phyloP scores from a whole-genome alignment of 2,888 invertebrate species.

The Drosophila macrospina region DNA sequence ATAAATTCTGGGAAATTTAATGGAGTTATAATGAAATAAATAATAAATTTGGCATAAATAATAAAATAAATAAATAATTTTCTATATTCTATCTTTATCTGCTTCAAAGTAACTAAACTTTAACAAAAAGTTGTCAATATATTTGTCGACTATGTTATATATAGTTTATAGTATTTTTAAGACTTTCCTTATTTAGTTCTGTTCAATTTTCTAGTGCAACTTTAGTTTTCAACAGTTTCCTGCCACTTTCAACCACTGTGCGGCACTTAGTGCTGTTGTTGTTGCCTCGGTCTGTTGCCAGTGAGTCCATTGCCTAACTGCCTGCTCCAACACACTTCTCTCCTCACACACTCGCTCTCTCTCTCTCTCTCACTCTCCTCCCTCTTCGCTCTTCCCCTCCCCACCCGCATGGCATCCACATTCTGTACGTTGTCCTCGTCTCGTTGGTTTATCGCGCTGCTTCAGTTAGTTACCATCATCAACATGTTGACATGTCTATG shows the following conservation, averaged over 20 bases:
- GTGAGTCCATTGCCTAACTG: conserved; percentile 32
- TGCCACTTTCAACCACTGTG: conserved; percentile 38
- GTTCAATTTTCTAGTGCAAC: no score
- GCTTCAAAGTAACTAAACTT: no score
- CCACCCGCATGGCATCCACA: neutral
- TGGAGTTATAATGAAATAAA: no score
- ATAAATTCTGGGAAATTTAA: no score
- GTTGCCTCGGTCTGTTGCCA: conserved; percentile 39
- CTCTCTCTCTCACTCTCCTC: neutral
- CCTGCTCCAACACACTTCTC: conserved; percentile 14
- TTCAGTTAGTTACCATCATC: conserved; percentile 80
- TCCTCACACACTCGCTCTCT: conserved; percentile 4
- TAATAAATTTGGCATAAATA: no score
- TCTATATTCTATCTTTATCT: no score
- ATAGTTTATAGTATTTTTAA: no score
- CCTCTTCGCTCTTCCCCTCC: conserved; percentile 9
- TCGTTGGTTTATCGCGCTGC: conserved; percentile 69
- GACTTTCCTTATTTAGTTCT: no score
- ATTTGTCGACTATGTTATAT: no score
- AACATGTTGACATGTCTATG: conserved; percentile 81
- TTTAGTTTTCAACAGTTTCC: neutral
- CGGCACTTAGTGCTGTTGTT: conserved; percentile 46
- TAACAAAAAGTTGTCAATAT: no score
- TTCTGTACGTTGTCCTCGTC: conserved; percentile 20
- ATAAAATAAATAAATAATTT: no score